These are phyloP conservation scores for Marmota flaviventris DNA, from an alignment of 2,113 vertebrate species.

Conservation along the genomic window DNA sequence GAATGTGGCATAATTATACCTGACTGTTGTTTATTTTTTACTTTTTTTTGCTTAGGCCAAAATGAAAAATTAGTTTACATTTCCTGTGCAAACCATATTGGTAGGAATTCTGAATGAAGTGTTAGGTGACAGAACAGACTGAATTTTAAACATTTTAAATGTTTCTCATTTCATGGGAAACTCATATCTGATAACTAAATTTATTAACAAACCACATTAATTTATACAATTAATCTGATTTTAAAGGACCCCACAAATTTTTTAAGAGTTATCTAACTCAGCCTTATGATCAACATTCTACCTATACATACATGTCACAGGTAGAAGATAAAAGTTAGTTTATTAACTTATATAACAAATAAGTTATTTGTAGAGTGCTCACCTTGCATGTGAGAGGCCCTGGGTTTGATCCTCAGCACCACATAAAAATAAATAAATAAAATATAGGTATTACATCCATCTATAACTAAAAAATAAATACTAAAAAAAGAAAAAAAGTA, in stretches of 20 bases:
- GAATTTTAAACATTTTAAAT: constrained; percentile 41
- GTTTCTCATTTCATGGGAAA: constrained; percentile 15
- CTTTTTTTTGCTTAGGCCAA: background rate
- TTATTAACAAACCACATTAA: background rate
- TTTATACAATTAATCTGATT: constrained; percentile 15
- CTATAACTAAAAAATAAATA: too few relatives aligned
- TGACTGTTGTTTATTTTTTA: background rate
- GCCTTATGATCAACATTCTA: background rate
- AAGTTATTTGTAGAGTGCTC: too few relatives aligned
- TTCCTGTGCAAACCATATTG: background rate
- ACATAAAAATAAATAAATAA: too few relatives aligned
- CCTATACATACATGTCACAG: background rate
- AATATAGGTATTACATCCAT: too few relatives aligned
- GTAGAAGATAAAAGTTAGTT: background rate
- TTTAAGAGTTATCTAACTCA: background rate
- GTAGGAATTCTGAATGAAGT: background rate
- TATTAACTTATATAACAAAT: background rate
- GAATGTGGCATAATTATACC: background rate
- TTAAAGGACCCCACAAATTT: constrained; percentile 40
- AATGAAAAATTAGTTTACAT: constrained; percentile 36
- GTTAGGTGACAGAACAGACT: background rate
- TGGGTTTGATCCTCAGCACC: too few relatives aligned
- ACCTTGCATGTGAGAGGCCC: too few relatives aligned
- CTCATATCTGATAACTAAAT: constrained; percentile 19
- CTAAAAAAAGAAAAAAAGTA: too few relatives aligned